These are phyloP conservation scores for Bergia sp. DNA, from an alignment of 92 coral and sea anemone species.

Conservation along the genomic window DNA sequence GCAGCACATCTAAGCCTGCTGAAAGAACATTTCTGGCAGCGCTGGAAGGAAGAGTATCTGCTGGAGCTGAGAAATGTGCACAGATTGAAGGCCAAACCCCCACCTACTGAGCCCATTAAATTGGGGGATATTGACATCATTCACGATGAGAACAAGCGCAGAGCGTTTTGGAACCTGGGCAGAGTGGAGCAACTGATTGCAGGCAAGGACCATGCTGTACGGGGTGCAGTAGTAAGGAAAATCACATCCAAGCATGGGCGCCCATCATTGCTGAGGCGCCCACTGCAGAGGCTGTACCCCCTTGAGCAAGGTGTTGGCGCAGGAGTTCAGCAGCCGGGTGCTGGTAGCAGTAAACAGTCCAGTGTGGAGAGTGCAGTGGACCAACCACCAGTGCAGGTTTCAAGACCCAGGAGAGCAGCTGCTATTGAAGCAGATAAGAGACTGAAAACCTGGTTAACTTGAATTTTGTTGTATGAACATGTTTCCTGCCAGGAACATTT, in stretches of 20 bases:
- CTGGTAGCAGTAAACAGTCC: too few relatives aligned
- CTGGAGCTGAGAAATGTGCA: background rate
- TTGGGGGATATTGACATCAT: background rate
- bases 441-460: too few relatives aligned
- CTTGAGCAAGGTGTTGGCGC: too few relatives aligned
- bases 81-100: background rate
- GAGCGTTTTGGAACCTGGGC: background rate
- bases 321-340: too few relatives aligned
- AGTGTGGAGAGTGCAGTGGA: too few relatives aligned
- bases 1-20: background rate
- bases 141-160: background rate
- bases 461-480: too few relatives aligned
- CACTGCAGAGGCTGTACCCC: too few relatives aligned
- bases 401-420: too few relatives aligned
- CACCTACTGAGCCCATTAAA: background rate
- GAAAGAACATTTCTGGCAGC: conserved; percentile 24
- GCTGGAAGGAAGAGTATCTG: conserved; percentile 37
- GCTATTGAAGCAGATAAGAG: too few relatives aligned
- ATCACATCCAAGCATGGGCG: background rate
- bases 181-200: conserved; percentile 2
- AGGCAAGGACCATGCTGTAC: conserved; percentile 22
- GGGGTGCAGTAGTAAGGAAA: conserved; percentile 18
- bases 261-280: too few relatives aligned
- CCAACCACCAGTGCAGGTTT: too few relatives aligned
- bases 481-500: too few relatives aligned